Evolutionary conservation across 2,888 invertebrate species (phyloP).

Genomic region (Drosophila neotestacea): DNA sequence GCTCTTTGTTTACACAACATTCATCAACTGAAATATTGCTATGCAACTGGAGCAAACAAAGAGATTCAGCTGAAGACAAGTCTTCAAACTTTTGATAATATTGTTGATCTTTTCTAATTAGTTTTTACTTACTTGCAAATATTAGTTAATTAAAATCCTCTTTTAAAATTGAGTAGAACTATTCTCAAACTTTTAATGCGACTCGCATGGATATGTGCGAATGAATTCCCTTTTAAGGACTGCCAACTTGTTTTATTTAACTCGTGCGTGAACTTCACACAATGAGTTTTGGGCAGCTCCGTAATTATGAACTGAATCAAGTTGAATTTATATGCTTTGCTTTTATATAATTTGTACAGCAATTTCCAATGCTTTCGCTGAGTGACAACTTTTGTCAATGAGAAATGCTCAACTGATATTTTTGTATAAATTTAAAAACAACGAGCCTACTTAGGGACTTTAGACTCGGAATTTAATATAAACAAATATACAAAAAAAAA

Average conservation of each 20-base stretch:
- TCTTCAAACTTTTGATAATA: not conserved
- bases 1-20: not conserved
- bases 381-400: not conserved
- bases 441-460: not conserved
- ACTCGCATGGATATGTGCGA: too few species aligned
- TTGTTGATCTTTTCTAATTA: not conserved
- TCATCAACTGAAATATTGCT: not conserved
- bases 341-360: not conserved
- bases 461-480: not conserved
- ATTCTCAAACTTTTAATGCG: too few species aligned
- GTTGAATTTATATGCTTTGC: not conserved
- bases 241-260: too few species aligned
- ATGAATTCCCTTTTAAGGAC: too few species aligned
- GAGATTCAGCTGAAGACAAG: not conserved
- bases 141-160: not conserved
- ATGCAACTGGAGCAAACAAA: conserved; percentile 10
- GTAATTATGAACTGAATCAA: not conserved
- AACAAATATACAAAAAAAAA: not conserved
- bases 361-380: not conserved
- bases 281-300: not conserved
- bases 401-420: not conserved
- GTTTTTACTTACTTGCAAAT: conserved; percentile 1
- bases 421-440: too few species aligned
- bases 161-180: too few species aligned
- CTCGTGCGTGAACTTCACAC: not conserved